phyloP scores from a whole-genome alignment of 2,797 vertebrate genomes.

The Sarcophilus harrisii region DNA sequence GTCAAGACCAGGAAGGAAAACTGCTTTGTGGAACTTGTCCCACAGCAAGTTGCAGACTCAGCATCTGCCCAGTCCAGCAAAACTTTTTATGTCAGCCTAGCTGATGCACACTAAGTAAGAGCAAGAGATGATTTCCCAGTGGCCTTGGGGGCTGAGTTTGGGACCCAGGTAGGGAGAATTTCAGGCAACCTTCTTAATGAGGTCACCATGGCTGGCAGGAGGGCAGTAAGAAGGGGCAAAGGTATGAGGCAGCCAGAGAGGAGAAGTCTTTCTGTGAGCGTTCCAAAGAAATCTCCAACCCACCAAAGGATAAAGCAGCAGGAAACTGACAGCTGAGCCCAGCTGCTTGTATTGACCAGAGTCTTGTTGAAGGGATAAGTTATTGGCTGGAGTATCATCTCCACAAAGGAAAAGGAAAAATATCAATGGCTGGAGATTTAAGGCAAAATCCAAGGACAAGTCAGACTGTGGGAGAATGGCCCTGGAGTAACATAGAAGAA shows the following conservation, averaged over 20 bases:
- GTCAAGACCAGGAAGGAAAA: background rate
- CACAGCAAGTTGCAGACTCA: background rate
- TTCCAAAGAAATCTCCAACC: slow-evolving; percentile 17
- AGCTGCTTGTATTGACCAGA: slow-evolving; percentile 38
- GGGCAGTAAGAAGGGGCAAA: background rate
- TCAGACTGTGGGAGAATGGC: slow-evolving; percentile 45
- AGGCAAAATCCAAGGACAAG: slow-evolving; percentile 55
- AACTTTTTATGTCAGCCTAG: background rate
- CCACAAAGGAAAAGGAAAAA: slow-evolving; percentile 62
- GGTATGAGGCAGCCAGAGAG: background rate
- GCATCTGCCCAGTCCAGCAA: background rate
- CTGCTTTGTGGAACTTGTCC: background rate
- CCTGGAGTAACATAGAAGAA: slow-evolving; percentile 40
- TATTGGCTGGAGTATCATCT: slow-evolving; percentile 56
- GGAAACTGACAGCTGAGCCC: slow-evolving; percentile 54
- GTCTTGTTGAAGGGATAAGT: slow-evolving; percentile 58
- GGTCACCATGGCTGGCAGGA: background rate
- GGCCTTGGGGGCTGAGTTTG: background rate
- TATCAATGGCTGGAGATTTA: slow-evolving; percentile 61
- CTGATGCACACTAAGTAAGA: background rate
- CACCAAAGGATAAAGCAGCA: slow-evolving; percentile 32
- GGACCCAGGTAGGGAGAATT: background rate
- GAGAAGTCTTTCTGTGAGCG: background rate
- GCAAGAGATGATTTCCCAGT: background rate
- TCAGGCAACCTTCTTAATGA: slow-evolving; percentile 9